Conservation (phyloP, 1,140 invertebrate species). For the Eumaeus atala region DNA sequence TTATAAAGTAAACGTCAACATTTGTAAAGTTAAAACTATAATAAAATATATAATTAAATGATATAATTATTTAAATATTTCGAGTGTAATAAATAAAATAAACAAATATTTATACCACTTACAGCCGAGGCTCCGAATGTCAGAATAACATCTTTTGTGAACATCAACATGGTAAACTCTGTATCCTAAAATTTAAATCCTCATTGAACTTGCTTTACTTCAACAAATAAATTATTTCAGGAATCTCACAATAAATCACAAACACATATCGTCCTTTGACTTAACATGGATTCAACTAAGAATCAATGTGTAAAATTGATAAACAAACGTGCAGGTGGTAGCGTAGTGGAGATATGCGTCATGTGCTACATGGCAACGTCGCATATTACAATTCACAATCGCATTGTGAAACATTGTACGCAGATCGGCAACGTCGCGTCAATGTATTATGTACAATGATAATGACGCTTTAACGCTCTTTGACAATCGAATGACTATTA, state of each 20-base stretch:
- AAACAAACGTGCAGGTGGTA: neutral
- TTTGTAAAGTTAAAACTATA: too few species aligned
- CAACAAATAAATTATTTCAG: neutral
- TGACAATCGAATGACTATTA: too few species aligned
- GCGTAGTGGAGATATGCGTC: neutral
- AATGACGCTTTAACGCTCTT: too few species aligned
- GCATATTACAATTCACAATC: too few species aligned
- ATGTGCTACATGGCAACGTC: neutral
- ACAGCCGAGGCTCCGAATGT: conserved; percentile 1
- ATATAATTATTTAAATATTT: too few species aligned
- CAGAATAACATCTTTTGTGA: neutral
- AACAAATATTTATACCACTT: too few species aligned
- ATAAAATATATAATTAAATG: too few species aligned
- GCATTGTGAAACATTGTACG: neutral
- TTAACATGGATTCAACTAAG: neutral
- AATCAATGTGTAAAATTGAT: neutral
- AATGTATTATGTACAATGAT: too few species aligned
- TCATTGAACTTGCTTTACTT: neutral
- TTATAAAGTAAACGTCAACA: too few species aligned
- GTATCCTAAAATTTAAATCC: too few species aligned
- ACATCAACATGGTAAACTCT: neutral
- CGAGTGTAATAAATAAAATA: too few species aligned
- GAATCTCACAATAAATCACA: neutral
- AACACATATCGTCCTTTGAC: neutral
- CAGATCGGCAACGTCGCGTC: neutral